Percentiles rank a stretch among this genome's conserved stretches.
Evolutionary conservation across 2,888 invertebrate species (phyloP).

Genomic region (Syrphus vitripennis): DNA sequence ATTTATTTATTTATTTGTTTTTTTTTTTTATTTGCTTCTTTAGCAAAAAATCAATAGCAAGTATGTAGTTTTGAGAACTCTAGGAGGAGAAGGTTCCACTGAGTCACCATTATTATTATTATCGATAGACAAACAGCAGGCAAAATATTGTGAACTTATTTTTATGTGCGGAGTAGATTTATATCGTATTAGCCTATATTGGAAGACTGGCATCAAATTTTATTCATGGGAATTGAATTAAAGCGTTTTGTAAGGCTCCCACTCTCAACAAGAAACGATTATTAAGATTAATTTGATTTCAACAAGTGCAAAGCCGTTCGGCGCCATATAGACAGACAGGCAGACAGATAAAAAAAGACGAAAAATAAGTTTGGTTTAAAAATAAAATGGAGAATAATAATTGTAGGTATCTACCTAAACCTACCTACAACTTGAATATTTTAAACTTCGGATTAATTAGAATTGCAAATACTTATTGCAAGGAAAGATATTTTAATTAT

Average conservation of each 20-base stretch:
- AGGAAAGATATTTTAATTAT: not conserved
- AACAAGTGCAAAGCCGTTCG: slow-evolving; percentile 64
- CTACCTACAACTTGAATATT: not conserved
- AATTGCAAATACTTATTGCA: not conserved
- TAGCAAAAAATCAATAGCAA: not conserved
- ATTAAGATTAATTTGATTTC: slow-evolving; percentile 69
- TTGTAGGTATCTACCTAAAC: not conserved
- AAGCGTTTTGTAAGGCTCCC: slow-evolving; percentile 57
- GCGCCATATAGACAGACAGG: slow-evolving; percentile 43
- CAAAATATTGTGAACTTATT: slow-evolving; percentile 25
- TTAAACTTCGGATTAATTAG: not conserved
- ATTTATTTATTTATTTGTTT: not conserved
- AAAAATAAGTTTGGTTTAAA: not conserved
- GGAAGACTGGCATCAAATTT: slow-evolving; percentile 18
- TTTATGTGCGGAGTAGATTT: slow-evolving; percentile 7
- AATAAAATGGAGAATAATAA: not conserved
- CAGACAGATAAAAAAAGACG: not conserved
- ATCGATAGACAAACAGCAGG: slow-evolving; percentile 15
- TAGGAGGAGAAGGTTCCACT: not conserved
- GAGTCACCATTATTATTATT: slow-evolving; percentile 19
- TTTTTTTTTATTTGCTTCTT: not conserved
- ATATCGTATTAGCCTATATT: not conserved
- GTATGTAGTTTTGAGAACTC: not conserved
- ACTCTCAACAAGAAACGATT: slow-evolving; percentile 56
- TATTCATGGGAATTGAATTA: slow-evolving; percentile 68